A percentile compares a stretch with the other conserved stretches of the same genome.
phyloP scores from a whole-genome alignment of 2,888 invertebrate species.

The Gibbula magus region DNA sequence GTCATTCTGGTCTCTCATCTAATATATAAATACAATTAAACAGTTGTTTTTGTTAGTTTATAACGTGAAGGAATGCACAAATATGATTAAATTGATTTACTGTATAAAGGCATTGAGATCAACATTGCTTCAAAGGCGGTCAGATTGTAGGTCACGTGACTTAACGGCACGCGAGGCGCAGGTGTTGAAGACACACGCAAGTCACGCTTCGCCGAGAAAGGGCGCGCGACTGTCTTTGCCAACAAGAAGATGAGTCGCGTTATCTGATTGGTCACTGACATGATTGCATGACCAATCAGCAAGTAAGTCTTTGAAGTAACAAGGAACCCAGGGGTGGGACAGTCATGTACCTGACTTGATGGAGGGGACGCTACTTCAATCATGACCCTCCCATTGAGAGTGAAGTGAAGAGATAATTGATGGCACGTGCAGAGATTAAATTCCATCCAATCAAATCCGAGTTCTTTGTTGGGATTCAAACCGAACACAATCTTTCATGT shows the following conservation, averaged over 20 bases:
- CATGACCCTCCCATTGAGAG: background rate
- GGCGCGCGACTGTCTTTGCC: background rate
- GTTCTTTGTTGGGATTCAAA: background rate
- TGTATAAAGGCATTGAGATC: too few species aligned
- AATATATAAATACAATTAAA: too few species aligned
- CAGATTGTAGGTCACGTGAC: background rate
- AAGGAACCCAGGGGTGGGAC: background rate
- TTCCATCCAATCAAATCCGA: background rate
- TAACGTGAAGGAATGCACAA: too few species aligned
- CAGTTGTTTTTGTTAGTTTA: too few species aligned
- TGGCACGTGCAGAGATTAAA: background rate
- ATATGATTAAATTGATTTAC: too few species aligned
- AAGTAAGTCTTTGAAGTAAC: background rate
- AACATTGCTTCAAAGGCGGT: background rate
- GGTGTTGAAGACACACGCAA: background rate
- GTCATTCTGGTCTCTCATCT: too few species aligned
- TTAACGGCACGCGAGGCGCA: conserved; percentile 7
- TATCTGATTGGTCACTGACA: background rate
- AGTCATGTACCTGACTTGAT: background rate
- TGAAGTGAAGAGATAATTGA: background rate
- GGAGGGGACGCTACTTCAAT: background rate
- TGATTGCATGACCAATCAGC: background rate
- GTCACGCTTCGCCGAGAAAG: background rate
- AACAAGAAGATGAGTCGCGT: background rate
- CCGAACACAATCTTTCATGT: background rate